Evolutionary conservation across 2,888 invertebrate species (phyloP).

Genomic region (Cosmia trapezina): DNA sequence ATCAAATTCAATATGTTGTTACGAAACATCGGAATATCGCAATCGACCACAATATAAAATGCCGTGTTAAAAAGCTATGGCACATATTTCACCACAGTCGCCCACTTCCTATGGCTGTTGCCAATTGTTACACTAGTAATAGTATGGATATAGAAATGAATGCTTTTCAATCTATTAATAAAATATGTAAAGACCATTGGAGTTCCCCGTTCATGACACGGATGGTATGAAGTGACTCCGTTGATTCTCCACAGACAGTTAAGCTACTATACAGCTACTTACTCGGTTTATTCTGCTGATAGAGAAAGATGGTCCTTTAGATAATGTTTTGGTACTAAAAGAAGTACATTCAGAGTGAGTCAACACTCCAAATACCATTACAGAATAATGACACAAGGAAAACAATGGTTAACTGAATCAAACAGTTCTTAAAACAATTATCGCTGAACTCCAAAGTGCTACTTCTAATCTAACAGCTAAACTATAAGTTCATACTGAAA

Average conservation of each 20-base stretch:
- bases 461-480: constrained; percentile 43
- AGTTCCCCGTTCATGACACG: constrained; percentile 28
- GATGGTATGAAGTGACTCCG: constrained; percentile 1
- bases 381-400: constrained; percentile 33
- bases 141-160: constrained; percentile 71
- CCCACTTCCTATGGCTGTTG: constrained; percentile 81
- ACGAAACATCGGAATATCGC: constrained; percentile 44
- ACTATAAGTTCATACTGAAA: constrained; percentile 52
- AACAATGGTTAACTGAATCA: constrained; percentile 33
- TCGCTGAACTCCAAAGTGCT: constrained; percentile 46
- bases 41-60: constrained; percentile 52
- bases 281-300: not conserved
- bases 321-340: not conserved
- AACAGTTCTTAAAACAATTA: constrained; percentile 37
- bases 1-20: constrained; percentile 42
- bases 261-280: not conserved
- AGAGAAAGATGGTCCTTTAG: not conserved
- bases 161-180: constrained; percentile 76
- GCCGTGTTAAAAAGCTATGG: constrained; percentile 58
- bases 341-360: not conserved
- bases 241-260: constrained; percentile 5
- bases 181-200: constrained; percentile 49
- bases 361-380: constrained; percentile 12
- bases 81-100: constrained; percentile 74
- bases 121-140: constrained; percentile 79